Evolutionary conservation across 2,113 vertebrate genomes (phyloP).

Genomic region (Poeciliopsis retropinna): DNA sequence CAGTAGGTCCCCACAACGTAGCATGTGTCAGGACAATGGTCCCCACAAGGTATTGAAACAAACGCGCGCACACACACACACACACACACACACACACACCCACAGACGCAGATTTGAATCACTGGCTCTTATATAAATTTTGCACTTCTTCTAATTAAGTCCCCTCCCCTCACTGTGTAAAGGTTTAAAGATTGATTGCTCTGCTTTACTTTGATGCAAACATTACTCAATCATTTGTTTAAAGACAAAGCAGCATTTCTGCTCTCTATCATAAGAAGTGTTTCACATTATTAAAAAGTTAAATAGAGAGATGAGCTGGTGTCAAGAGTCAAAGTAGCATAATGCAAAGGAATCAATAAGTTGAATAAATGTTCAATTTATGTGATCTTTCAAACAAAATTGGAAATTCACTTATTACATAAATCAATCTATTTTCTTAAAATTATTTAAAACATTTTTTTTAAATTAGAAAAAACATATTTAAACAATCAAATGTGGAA

Average conservation of each 20-base stretch:
- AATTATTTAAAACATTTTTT: background rate
- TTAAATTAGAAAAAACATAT: background rate
- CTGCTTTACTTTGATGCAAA: conserved; percentile 17
- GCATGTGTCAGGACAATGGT: no score
- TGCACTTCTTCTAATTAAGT: conserved; percentile 58
- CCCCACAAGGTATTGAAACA: no score
- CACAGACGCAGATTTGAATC: conserved; percentile 20
- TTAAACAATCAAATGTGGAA: no score
- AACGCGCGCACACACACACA: background rate
- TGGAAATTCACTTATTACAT: background rate
- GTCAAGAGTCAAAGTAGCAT: background rate
- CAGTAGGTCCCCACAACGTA: no score
- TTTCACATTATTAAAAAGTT: conserved; percentile 1
- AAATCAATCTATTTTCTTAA: background rate
- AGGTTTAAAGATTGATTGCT: conserved; percentile 23
- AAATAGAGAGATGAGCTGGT: background rate
- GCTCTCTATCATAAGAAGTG: conserved; percentile 7
- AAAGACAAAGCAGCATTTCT: conserved; percentile 26
- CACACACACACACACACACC: conserved; percentile 4
- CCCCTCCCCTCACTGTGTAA: conserved; percentile 16
- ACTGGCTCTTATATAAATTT: conserved; percentile 37
- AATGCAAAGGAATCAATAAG: background rate
- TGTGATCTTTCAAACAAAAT: background rate
- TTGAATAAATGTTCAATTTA: background rate
- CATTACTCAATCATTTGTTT: conserved; percentile 12